Evolutionary conservation across 2,113 vertebrate genomes (phyloP), one percentile per base, ranked within the genome.

Genomic region (Burhinus bistriatus): DNA sequence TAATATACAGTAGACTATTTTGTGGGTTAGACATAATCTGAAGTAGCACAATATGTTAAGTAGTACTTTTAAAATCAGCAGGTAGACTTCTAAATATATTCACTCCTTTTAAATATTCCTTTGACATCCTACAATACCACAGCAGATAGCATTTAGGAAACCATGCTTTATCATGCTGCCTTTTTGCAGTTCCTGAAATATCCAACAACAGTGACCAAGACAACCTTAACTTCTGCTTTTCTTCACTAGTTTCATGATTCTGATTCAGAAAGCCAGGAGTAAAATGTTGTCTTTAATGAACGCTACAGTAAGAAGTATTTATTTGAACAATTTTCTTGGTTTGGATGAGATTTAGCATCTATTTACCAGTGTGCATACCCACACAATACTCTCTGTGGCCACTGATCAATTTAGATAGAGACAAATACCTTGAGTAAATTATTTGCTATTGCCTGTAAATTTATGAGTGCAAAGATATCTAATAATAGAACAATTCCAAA

Each of bases 401-500:
- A 82, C n/a, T 26, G 61, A 90, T 68, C 84, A 68, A 26, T 85
- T 93, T 64, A 91, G 66, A 91, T 49, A 91, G 66, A 85, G 40
- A 82, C 44, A 78, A 89, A 51, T 55, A 89, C 68, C 52, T 68
- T 26, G 25, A 87, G 47, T 59, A 87, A 89, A 89, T 70, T 70
- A 70, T 68, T 89, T 96, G 36, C 52, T 84, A 65, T 85, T 96
- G 95, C 84, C 84, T 91, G 73, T 59, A 94, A 65, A 59, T 49
- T 42, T 90, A 30, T 20, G 30, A 87, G 59, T 47, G 69, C 82
- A 47, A 66, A 93, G 65, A 57, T 38, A 27, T 8, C 72, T 81
- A 91, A 78, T 65, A 95, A 82, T 51, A 85, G 57, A 87, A 52
- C 70, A 79, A 69, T 34, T 29, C 32, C 44, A 54, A 89, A 12